Evolutionary conservation across 2,888 invertebrate species (phyloP).

Genomic region (Campopleginae sp.): DNA sequence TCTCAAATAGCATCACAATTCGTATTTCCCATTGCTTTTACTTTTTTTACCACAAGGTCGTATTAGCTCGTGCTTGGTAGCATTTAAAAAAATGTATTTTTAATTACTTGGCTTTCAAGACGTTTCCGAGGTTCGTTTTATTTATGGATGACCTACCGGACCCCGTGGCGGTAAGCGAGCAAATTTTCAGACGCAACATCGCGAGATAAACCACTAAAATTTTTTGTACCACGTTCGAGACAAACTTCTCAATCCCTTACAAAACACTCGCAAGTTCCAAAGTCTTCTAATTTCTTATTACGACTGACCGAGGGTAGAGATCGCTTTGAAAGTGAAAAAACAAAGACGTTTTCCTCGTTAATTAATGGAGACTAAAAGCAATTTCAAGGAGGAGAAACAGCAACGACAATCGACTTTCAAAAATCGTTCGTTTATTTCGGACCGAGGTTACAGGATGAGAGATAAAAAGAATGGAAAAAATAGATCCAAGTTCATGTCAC

Average conservation of each 20-base stretch:
- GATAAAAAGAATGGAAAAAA: not conserved
- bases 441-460: not conserved
- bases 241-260: not conserved
- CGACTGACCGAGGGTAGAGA: not conserved
- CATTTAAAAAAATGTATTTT: slow-evolving; percentile 23
- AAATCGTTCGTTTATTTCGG: not conserved
- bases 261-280: not conserved
- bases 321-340: not conserved
- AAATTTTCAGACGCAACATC: not conserved
- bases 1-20: not conserved
- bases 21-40: not conserved
- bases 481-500: slow-evolving; percentile 5
- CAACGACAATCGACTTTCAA: not conserved
- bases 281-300: not conserved
- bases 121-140: slow-evolving; percentile 12
- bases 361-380: not conserved
- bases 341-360: not conserved
- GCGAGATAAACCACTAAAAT: not conserved
- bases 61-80: not conserved
- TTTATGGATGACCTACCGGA: slow-evolving; percentile 4
- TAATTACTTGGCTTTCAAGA: slow-evolving; percentile 20
- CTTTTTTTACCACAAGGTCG: not conserved
- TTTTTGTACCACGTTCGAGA: not conserved
- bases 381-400: not conserved
- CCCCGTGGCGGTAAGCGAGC: not conserved